Evolutionary conservation across 2,113 vertebrate species (phyloP).

Genomic region (Taurulus bubalis): DNA sequence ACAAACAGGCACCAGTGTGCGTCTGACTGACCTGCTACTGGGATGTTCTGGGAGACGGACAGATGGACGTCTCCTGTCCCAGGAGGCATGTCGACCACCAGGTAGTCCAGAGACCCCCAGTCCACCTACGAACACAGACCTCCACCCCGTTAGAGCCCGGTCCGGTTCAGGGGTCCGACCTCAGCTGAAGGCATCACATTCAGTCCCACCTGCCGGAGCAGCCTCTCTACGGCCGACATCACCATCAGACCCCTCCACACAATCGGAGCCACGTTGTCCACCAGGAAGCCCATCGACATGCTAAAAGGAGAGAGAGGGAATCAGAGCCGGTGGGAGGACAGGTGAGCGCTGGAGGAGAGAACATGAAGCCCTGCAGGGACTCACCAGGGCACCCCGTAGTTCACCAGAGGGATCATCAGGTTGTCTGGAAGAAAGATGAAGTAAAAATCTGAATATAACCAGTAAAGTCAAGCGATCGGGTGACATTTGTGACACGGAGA

Average conservation of each 20-base stretch:
- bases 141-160: neutral
- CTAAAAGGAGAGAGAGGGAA: constrained; percentile 71
- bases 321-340: neutral
- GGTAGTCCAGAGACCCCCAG: constrained; percentile 94
- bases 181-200: neutral
- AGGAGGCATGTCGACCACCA: constrained; percentile 98
- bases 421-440: constrained; percentile 85
- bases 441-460: neutral
- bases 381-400: constrained; percentile 96
- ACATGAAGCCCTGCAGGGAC: constrained; percentile 47
- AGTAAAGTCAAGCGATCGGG: too few relatives aligned
- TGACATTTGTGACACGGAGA: neutral
- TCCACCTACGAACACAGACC: constrained; percentile 88
- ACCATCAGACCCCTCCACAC: constrained; percentile 98
- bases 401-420: constrained; percentile 93
- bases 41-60: constrained; percentile 94
- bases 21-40: constrained; percentile 88
- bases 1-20: too few relatives aligned
- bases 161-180: neutral
- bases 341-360: neutral
- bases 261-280: constrained; percentile 90
- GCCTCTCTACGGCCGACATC: constrained; percentile 94
- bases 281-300: constrained; percentile 98
- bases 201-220: constrained; percentile 90
- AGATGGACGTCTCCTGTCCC: constrained; percentile 98